These are phyloP conservation scores for Eupeodes latifasciatus DNA, from an alignment of 2,888 invertebrate genomes.

Conservation along the genomic window DNA sequence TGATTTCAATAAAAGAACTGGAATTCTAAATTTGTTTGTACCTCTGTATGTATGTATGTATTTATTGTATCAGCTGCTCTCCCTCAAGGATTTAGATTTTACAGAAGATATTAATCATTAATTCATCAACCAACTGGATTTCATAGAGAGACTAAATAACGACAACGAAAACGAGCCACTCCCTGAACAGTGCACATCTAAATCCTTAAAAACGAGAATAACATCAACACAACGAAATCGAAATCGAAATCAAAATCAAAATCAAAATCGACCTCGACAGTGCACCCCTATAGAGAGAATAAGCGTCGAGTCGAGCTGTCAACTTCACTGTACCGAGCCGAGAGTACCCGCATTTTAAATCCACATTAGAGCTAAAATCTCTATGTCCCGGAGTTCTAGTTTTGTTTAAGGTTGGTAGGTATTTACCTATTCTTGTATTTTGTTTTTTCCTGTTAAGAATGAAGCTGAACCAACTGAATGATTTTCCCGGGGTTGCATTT, in stretches of 20 bases:
- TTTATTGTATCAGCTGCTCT: constrained; percentile 2
- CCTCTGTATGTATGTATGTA: too few species aligned
- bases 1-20: constrained; percentile 6
- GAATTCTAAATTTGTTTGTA: neutral
- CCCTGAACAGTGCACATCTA: constrained; percentile 27
- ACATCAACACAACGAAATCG: neutral
- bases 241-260: too few species aligned
- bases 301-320: neutral
- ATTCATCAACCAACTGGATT: constrained; percentile 18
- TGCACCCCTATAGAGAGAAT: constrained; percentile 22
- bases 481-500: constrained; percentile 1
- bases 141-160: neutral
- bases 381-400: constrained; percentile 22
- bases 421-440: neutral
- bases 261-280: neutral
- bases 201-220: constrained; percentile 20
- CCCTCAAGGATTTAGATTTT: neutral
- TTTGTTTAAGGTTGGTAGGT: neutral
- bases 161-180: constrained; percentile 9
- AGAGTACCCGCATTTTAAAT: constrained; percentile 20
- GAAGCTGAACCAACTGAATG: neutral
- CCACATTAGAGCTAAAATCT: neutral
- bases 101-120: constrained; percentile 21
- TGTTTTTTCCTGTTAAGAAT: neutral
- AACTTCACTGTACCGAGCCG: neutral